Conservation (phyloP, 2,113 vertebrate genomes). For the Cottus gobio region DNA sequence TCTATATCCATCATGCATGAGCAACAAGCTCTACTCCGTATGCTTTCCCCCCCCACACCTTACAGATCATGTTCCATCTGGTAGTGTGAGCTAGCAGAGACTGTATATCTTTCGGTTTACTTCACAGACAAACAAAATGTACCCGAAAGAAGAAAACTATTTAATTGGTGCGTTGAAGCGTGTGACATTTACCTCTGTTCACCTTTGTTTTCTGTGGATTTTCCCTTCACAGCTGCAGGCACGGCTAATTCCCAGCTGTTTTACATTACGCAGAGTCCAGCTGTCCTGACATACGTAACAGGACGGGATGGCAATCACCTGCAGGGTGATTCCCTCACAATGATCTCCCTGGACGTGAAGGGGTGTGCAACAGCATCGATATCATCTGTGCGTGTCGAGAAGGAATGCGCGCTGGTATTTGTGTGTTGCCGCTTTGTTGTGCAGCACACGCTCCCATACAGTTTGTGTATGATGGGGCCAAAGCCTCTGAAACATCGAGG, state of each 20-base stretch:
- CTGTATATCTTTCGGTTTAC: slow-evolving; percentile 9
- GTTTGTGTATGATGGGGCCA: slow-evolving; percentile 43
- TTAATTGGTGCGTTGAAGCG: not conserved
- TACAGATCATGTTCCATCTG: not conserved
- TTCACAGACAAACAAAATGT: not conserved
- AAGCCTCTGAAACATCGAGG: slow-evolving; percentile 55
- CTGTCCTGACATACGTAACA: slow-evolving; percentile 26
- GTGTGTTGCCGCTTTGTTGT: slow-evolving; percentile 12
- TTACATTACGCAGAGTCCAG: slow-evolving; percentile 19
- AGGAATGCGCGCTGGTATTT: not conserved
- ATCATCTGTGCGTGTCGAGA: not conserved
- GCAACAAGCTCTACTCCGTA: not conserved
- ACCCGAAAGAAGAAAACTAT: slow-evolving; percentile 22
- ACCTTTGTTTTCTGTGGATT: slow-evolving; percentile 41
- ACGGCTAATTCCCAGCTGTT: slow-evolving; percentile 45
- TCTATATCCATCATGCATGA: not conserved
- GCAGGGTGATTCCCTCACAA: slow-evolving; percentile 32
- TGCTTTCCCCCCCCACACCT: no score
- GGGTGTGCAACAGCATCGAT: slow-evolving; percentile 2
- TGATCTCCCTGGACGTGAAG: slow-evolving; percentile 1
- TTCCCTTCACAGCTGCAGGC: slow-evolving; percentile 25
- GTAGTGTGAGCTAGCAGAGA: slow-evolving; percentile 5
- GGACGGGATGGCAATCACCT: slow-evolving; percentile 33
- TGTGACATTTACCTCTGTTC: slow-evolving; percentile 43
- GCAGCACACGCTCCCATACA: not conserved